Percentiles rank a stretch among this genome's conserved stretches.
phyloP scores from a whole-genome alignment of 2,888 invertebrate species.

The Stenolophus ochropezus region DNA sequence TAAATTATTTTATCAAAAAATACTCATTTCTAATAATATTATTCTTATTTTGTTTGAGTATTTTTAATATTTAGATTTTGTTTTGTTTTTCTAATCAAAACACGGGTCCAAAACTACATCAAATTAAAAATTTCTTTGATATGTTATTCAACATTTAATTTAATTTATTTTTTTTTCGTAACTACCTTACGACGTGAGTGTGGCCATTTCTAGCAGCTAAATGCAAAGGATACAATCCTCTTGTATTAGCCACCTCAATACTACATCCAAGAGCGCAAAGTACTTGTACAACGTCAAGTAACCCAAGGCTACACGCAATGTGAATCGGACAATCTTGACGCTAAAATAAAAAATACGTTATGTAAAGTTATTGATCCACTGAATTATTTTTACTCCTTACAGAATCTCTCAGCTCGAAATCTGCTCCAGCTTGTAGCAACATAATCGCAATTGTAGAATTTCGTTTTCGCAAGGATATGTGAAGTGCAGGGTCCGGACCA shows the following conservation, averaged over 20 bases:
- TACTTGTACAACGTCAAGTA: constrained; percentile 76
- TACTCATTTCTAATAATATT: too few species aligned
- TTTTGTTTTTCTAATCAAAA: too few species aligned
- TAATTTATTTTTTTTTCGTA: background rate
- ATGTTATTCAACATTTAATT: too few species aligned
- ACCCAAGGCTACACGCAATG: constrained; percentile 76
- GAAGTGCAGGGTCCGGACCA: constrained; percentile 76
- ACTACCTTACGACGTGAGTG: constrained; percentile 79
- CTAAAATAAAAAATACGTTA: constrained; percentile 70
- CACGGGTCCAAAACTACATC: too few species aligned
- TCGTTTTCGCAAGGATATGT: constrained; percentile 77
- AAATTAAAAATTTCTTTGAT: too few species aligned
- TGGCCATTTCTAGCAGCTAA: constrained; percentile 83
- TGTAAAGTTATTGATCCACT: background rate
- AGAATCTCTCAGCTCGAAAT: constrained; percentile 75
- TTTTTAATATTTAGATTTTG: too few species aligned
- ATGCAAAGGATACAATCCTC: constrained; percentile 81
- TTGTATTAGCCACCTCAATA: constrained; percentile 79
- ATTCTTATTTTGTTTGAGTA: too few species aligned
- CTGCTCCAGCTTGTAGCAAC: constrained; percentile 78
- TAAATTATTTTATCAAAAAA: too few species aligned
- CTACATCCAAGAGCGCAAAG: constrained; percentile 77
- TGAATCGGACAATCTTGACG: constrained; percentile 79
- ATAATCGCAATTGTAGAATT: constrained; percentile 76
- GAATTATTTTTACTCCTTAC: constrained; percentile 69